Evolutionary conservation across 2,888 invertebrate genomes (phyloP).

Genomic region (Pardosa pseudoannulata): DNA sequence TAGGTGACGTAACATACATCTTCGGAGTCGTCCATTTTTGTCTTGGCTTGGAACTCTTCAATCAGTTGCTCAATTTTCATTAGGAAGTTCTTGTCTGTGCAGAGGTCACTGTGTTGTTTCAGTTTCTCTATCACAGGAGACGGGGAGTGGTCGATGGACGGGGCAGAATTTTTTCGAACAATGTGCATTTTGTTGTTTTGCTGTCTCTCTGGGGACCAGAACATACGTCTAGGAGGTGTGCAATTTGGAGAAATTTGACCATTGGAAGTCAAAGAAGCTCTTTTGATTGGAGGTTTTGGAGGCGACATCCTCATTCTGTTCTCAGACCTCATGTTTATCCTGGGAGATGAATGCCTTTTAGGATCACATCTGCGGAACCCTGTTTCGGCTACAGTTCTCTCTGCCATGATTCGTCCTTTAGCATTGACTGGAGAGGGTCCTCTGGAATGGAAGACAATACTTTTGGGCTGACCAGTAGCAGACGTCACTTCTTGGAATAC

Average conservation of each 20-base stretch:
- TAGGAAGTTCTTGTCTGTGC: slow-evolving; percentile 48
- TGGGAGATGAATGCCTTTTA: slow-evolving; percentile 45
- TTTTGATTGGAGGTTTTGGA: slow-evolving; percentile 13
- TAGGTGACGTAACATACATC: slow-evolving; percentile 15
- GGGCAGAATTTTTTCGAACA: slow-evolving; percentile 35
- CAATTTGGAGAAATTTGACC: slow-evolving; percentile 3
- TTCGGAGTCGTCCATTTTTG: slow-evolving; percentile 45
- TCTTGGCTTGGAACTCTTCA: slow-evolving; percentile 50
- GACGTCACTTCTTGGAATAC: slow-evolving; percentile 41
- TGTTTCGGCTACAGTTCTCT: neutral
- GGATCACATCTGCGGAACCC: slow-evolving; percentile 46
- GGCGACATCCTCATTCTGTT: slow-evolving; percentile 38
- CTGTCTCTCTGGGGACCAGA: slow-evolving; percentile 49
- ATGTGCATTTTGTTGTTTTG: slow-evolving; percentile 1
- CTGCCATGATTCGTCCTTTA: slow-evolving; percentile 30
- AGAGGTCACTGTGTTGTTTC: slow-evolving; percentile 51
- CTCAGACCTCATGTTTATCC: slow-evolving; percentile 38
- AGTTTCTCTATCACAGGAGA: slow-evolving; percentile 61
- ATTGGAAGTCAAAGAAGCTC: neutral
- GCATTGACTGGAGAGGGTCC: slow-evolving; percentile 57
- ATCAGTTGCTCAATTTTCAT: slow-evolving; percentile 62
- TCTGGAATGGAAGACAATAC: slow-evolving; percentile 53
- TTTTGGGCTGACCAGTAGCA: slow-evolving; percentile 31
- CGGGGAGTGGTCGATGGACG: slow-evolving; percentile 13
- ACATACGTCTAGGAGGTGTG: slow-evolving; percentile 41